These are phyloP conservation scores for Stichopus chloronotus DNA, from an alignment of 35 echinoderm and acorn worm species.

Conservation along the genomic window DNA sequence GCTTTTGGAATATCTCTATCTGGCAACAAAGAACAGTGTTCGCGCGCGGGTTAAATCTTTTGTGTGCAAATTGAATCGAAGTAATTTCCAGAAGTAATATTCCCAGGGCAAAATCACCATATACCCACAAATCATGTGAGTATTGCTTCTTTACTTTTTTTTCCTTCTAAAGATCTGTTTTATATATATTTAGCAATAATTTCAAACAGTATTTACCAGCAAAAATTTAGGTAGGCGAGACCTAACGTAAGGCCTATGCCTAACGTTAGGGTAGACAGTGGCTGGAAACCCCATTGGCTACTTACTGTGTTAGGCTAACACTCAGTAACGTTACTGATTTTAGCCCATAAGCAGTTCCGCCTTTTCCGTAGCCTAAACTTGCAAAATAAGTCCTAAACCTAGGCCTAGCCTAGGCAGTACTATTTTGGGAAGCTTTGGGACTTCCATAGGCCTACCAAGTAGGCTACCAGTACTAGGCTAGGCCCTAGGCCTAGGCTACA, in stretches of 20 bases:
- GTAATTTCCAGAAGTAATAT: too few relatives aligned
- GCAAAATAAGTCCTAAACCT: neutral
- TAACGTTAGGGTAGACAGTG: neutral
- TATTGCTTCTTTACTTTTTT: slow-evolving; percentile 13
- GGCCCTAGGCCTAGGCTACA: neutral
- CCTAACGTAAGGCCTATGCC: neutral
- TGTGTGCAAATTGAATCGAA: neutral
- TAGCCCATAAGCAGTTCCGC: neutral
- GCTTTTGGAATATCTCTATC: neutral
- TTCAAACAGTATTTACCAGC: neutral
- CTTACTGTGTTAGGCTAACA: slow-evolving; percentile 3
- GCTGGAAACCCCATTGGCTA: neutral
- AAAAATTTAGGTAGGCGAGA: neutral
- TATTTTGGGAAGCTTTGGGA: neutral
- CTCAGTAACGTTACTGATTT: neutral
- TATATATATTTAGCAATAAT: slow-evolving; percentile 15
- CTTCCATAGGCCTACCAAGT: neutral
- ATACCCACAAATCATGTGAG: slow-evolving; percentile 4
- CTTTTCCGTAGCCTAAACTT: neutral
- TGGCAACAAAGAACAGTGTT: neutral
- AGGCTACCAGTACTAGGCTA: too few relatives aligned
- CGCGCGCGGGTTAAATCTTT: neutral
- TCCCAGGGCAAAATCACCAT: too few relatives aligned
- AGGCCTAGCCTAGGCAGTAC: neutral
- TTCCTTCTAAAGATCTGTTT: slow-evolving; percentile 7